Evolutionary conservation across 2,888 invertebrate genomes (phyloP).

Genomic region (Agrotis puta): DNA sequence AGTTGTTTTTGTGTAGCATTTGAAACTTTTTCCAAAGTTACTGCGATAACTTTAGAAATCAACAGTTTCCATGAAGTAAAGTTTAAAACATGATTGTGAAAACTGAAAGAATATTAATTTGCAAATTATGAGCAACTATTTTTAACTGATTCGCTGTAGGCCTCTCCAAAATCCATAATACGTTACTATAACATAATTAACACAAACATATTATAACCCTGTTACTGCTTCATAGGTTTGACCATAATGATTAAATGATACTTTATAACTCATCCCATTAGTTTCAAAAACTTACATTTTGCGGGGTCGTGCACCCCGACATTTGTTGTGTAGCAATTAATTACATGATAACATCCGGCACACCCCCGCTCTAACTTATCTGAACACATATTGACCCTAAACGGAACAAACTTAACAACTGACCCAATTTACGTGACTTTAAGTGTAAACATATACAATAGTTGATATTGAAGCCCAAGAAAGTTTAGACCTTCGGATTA

Average conservation of each 20-base stretch:
- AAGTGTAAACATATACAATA: not conserved
- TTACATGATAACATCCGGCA: conserved; percentile 8
- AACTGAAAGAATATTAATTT: not conserved
- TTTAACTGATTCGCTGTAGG: no score
- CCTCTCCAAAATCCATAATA: not conserved
- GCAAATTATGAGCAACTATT: not conserved
- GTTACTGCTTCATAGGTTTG: not conserved
- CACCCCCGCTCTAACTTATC: conserved; percentile 24
- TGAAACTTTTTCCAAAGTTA: not conserved
- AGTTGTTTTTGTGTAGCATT: not conserved
- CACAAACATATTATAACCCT: not conserved
- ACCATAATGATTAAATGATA: no score
- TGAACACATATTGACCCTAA: conserved; percentile 18
- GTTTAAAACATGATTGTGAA: not conserved
- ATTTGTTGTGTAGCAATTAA: conserved; percentile 28
- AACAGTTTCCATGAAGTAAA: not conserved
- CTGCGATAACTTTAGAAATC: not conserved
- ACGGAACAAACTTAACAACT: conserved; percentile 1
- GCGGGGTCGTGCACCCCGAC: not conserved
- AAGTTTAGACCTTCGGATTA: not conserved
- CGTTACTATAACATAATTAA: not conserved
- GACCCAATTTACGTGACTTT: conserved; percentile 8
- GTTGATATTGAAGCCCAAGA: not conserved
- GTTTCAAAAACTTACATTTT: not conserved
- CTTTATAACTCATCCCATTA: not conserved